phyloP scores from a whole-genome alignment of 2,888 invertebrate species.

The Tyria jacobaeae region DNA sequence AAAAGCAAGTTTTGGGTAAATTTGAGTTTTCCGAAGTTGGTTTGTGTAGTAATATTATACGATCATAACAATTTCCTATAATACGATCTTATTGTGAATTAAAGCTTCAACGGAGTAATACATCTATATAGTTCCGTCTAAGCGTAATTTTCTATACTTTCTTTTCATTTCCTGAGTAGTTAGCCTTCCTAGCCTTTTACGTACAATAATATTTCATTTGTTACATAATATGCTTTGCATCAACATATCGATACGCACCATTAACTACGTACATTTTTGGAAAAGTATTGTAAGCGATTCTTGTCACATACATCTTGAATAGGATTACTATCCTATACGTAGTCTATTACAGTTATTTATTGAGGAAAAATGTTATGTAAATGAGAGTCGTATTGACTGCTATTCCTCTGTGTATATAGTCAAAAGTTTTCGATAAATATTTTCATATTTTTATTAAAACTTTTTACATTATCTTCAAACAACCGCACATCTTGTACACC shows the following conservation, averaged over 20 bases:
- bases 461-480: background rate
- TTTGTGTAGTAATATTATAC: too few relatives aligned
- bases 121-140: background rate
- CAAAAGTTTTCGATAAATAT: background rate
- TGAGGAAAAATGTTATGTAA: conserved; percentile 18
- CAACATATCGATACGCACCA: conserved; percentile 18
- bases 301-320: conserved; percentile 33
- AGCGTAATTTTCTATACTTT: background rate
- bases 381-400: background rate
- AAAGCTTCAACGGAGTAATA: too few relatives aligned
- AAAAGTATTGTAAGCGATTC: conserved; percentile 24
- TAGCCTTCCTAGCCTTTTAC: background rate
- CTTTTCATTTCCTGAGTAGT: conserved; percentile 7
- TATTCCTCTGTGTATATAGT: background rate
- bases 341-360: conserved; percentile 24
- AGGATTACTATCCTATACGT: conserved; percentile 20
- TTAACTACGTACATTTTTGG: conserved; percentile 24
- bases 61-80: too few relatives aligned
- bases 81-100: too few relatives aligned
- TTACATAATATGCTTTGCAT: conserved; percentile 2
- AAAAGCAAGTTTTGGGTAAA: too few relatives aligned
- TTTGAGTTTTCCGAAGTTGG: too few relatives aligned
- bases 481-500: background rate
- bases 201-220: background rate
- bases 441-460: too few relatives aligned